phyloP scores from a whole-genome alignment of 1,140 invertebrate species.

The Luehdorfia chinensis region DNA sequence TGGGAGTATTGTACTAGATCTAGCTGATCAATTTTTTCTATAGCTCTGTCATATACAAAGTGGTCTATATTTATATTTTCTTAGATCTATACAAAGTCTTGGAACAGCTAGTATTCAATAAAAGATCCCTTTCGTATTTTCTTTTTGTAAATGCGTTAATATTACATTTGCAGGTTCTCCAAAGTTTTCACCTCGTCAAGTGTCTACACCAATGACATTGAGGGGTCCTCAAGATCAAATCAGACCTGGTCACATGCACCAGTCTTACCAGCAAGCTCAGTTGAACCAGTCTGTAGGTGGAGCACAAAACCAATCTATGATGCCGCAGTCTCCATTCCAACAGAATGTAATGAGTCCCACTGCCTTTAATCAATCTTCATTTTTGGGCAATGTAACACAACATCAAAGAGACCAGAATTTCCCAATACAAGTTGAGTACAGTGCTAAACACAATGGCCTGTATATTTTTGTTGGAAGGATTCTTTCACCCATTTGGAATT shows the following conservation, averaged over 20 bases:
- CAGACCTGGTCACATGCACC: conserved; percentile 47
- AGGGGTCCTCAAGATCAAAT: conserved; percentile 56
- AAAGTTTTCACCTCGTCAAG: conserved; percentile 71
- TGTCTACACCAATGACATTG: conserved; percentile 71
- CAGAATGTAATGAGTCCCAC: conserved; percentile 47
- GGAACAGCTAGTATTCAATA: no score
- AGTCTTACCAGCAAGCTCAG: conserved; percentile 47
- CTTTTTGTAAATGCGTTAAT: no score
- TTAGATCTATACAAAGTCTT: no score
- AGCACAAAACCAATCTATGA: conserved; percentile 40
- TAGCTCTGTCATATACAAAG: no score
- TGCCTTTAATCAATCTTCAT: conserved; percentile 58
- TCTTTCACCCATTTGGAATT: conserved; percentile 88
- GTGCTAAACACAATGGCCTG: conserved; percentile 94
- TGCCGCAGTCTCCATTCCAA: conserved; percentile 53
- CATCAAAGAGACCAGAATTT: conserved; percentile 56
- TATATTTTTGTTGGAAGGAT: conserved; percentile 94
- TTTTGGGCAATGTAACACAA: conserved; percentile 48
- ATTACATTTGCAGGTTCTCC: conserved; percentile 68
- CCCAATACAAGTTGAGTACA: conserved; percentile 81
- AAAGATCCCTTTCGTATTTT: no score
- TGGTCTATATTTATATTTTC: no score
- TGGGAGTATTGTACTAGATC: no score
- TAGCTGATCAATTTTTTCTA: no score
- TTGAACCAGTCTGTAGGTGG: conserved; percentile 53